phyloP scores from a whole-genome alignment of 1,140 invertebrate species.

The Drosophila murphyi region DNA sequence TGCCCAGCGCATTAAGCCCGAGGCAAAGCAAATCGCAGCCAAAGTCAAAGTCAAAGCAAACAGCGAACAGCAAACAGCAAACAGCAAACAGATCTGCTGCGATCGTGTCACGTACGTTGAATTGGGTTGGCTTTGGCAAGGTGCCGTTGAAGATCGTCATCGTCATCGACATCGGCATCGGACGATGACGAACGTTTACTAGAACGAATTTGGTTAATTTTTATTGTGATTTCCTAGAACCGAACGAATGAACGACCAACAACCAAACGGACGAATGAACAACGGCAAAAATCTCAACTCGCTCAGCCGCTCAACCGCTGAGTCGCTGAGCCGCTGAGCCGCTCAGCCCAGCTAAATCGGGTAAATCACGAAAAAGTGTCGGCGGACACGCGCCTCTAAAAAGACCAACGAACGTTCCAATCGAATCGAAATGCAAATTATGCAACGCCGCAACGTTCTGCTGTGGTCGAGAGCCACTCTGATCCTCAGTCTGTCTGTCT shows the following conservation, averaged over 20 bases:
- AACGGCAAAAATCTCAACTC: conserved; percentile 14
- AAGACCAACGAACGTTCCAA: conserved; percentile 70
- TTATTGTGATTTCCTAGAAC: conserved; percentile 83
- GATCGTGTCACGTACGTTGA: conserved; percentile 81
- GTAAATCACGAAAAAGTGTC: conserved; percentile 83
- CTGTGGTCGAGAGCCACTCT: conserved; percentile 14
- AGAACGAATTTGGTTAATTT: conserved; percentile 82
- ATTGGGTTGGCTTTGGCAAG: conserved; percentile 68
- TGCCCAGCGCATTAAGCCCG: conserved; percentile 41
- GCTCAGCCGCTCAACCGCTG: not conserved
- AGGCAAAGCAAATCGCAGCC: conserved; percentile 38
- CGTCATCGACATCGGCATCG: conserved; percentile 21
- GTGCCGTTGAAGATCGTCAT: conserved; percentile 43
- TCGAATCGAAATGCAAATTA: conserved; percentile 83
- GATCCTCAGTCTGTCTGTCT: conserved; percentile 21
- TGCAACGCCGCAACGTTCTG: conserved; percentile 66
- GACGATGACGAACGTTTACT: conserved; percentile 70
- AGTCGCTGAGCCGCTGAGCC: not conserved
- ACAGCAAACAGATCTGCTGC: conserved; percentile 41
- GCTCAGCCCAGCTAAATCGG: conserved; percentile 30
- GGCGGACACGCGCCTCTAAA: conserved; percentile 82
- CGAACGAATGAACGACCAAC: conserved; percentile 36
- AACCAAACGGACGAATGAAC: not conserved
- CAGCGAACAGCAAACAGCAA: conserved; percentile 38
- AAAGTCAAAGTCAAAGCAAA: conserved; percentile 14